Conservation (phyloP, 2,888 invertebrate species). For the Volucella zonaria region DNA sequence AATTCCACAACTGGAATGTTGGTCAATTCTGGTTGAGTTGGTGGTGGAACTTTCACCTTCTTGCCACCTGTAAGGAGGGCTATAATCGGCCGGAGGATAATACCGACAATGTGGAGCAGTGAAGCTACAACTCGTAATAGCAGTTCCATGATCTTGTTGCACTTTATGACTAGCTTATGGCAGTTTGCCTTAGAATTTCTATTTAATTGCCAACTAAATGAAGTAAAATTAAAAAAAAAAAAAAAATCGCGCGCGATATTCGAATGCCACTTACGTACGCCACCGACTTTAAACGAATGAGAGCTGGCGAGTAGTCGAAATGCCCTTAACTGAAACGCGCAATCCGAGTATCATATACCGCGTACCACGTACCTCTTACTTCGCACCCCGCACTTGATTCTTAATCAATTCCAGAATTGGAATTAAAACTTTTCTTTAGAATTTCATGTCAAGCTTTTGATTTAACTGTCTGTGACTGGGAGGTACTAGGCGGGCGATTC, state of each 20-base stretch:
- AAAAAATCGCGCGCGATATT: constrained; percentile 6
- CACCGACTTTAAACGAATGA: constrained; percentile 59
- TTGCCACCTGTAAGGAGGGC: constrained; percentile 53
- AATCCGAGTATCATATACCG: constrained; percentile 11
- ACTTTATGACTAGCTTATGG: neutral
- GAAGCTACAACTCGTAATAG: constrained; percentile 68
- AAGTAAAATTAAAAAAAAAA: constrained; percentile 1
- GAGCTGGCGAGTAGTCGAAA: neutral
- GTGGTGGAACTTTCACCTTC: constrained; percentile 66
- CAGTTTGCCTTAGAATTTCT: neutral
- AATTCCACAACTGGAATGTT: constrained; percentile 76
- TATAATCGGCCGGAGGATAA: constrained; percentile 67
- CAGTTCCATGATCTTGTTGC: constrained; percentile 71
- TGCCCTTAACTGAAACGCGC: constrained; percentile 52
- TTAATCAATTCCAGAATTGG: constrained; percentile 57
- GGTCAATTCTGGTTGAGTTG: constrained; percentile 71
- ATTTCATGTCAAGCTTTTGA: constrained; percentile 36
- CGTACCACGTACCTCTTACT: neutral
- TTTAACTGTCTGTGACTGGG: neutral
- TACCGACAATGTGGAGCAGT: constrained; percentile 68
- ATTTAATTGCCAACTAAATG: constrained; percentile 20
- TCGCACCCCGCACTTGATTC: constrained; percentile 28
- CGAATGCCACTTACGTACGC: constrained; percentile 38
- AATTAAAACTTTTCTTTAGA: constrained; percentile 44
- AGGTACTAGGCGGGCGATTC: neutral